A percentile compares a stretch with the other conserved stretches of the same genome.
Evolutionary conservation across 2,113 vertebrate genomes (phyloP).

Genomic region (Melospiza melodia): DNA sequence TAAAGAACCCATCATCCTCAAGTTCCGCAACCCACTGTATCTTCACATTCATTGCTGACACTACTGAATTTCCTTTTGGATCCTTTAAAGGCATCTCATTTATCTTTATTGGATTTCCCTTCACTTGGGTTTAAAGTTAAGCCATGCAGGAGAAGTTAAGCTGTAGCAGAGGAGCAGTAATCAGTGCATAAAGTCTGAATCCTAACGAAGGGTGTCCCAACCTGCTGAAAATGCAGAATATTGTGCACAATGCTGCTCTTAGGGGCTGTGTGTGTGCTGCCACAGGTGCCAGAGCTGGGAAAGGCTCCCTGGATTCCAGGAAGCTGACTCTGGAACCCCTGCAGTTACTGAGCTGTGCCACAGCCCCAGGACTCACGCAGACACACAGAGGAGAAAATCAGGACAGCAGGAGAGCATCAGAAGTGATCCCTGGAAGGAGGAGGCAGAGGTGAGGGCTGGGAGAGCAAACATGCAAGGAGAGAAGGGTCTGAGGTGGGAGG

Average conservation of each 20-base stretch:
- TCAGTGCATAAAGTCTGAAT: background rate
- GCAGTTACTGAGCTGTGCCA: background rate
- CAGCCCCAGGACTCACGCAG: background rate
- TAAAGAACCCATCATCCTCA: constrained; percentile 10
- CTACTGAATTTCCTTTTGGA: background rate
- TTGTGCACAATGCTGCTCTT: background rate
- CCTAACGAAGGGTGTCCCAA: background rate
- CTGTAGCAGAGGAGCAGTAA: background rate
- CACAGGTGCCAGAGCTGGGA: background rate
- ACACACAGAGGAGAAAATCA: accelerated
- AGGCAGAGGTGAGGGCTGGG: background rate
- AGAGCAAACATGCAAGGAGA: accelerated
- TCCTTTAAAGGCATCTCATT: constrained; percentile 15
- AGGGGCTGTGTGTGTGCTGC: background rate
- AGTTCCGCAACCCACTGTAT: background rate
- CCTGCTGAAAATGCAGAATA: background rate
- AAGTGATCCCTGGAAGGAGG: background rate
- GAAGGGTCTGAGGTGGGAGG: background rate
- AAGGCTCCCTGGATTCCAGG: background rate
- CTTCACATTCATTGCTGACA: background rate
- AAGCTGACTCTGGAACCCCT: background rate
- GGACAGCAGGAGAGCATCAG: background rate
- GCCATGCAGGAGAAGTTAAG: constrained; percentile 17
- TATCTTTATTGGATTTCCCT: constrained; percentile 37
- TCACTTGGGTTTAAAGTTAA: constrained; percentile 12